A percentile compares a stretch with the other conserved stretches of the same genome.
Evolutionary conservation across 64 coral and sea anemone genomes (phyloP).

Genomic region (Actinia equina): DNA sequence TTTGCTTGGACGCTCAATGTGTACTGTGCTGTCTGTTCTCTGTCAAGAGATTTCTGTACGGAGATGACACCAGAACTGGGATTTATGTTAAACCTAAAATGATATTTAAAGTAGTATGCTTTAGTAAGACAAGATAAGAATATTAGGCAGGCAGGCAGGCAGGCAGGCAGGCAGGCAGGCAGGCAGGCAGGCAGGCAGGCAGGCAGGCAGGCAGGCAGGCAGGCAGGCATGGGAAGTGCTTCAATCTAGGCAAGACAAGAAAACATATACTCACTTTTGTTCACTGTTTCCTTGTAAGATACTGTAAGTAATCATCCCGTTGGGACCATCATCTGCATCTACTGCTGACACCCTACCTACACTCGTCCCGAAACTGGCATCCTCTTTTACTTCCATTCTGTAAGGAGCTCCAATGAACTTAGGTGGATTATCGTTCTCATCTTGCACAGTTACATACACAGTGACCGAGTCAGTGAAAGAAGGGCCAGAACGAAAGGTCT

Average conservation of each 20-base stretch:
- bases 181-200: constrained; percentile 9
- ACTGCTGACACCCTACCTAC: constrained; percentile 61
- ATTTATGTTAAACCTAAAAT: constrained; percentile 66
- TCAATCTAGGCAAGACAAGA: too few species aligned
- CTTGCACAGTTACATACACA: constrained; percentile 50
- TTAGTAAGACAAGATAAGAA: too few species aligned
- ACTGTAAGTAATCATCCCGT: constrained; percentile 45
- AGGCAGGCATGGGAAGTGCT: too few species aligned
- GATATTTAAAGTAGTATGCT: not conserved
- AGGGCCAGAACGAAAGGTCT: not conserved
- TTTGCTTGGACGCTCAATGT: constrained; percentile 50
- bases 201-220: constrained; percentile 9
- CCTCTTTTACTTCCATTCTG: constrained; percentile 28
- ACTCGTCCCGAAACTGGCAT: not conserved
- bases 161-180: constrained; percentile 9
- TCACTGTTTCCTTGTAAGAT: constrained; percentile 51
- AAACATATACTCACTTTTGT: constrained; percentile 31
- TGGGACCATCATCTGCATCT: constrained; percentile 60
- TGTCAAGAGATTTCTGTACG: constrained; percentile 53
- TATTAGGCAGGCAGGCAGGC: not conserved
- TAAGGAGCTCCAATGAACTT: constrained; percentile 28
- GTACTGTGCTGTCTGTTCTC: constrained; percentile 46
- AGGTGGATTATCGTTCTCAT: constrained; percentile 90
- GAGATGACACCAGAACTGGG: constrained; percentile 60
- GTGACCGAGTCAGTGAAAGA: constrained; percentile 39